A percentile compares a stretch with the other conserved stretches of the same genome.
phyloP scores from a whole-genome alignment of 2,888 invertebrate species.

The Empis stercorea region DNA sequence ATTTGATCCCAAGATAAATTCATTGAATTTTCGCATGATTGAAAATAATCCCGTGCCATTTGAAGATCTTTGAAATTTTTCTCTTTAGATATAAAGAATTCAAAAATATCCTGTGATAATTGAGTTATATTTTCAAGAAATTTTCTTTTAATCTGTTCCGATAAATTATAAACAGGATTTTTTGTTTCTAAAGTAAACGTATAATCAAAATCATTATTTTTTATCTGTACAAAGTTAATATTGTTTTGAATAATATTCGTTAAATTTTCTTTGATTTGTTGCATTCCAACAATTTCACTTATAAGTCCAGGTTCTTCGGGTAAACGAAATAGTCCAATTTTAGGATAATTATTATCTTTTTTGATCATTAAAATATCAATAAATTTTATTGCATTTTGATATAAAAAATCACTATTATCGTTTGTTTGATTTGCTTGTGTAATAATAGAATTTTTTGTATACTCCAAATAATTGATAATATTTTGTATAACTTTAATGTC shows the following conservation, averaged over 20 bases:
- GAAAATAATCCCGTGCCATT: too few species aligned
- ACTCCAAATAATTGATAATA: constrained; percentile 2
- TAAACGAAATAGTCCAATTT: not conserved
- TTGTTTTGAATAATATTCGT: constrained; percentile 1
- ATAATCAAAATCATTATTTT: constrained; percentile 6
- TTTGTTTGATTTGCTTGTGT: not conserved
- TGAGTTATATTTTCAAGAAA: not conserved
- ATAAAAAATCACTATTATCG: not conserved
- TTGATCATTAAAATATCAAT: not conserved
- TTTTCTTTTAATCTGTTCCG: not conserved
- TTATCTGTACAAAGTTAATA: not conserved
- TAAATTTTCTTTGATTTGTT: not conserved
- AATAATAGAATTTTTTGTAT: not conserved
- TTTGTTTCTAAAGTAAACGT: constrained; percentile 5
- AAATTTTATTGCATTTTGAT: not conserved
- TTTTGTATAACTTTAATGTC: constrained; percentile 1
- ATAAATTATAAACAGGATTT: constrained; percentile 2
- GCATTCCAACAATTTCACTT: not conserved
- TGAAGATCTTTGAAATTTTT: too few species aligned
- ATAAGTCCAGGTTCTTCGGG: not conserved
- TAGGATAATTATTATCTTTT: not conserved
- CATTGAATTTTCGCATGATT: too few species aligned
- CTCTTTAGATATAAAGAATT: too few species aligned
- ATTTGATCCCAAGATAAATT: too few species aligned
- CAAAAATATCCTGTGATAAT: too few species aligned